Conservation (phyloP, 2,113 vertebrate species). For the Mormyrus lacerda region DNA sequence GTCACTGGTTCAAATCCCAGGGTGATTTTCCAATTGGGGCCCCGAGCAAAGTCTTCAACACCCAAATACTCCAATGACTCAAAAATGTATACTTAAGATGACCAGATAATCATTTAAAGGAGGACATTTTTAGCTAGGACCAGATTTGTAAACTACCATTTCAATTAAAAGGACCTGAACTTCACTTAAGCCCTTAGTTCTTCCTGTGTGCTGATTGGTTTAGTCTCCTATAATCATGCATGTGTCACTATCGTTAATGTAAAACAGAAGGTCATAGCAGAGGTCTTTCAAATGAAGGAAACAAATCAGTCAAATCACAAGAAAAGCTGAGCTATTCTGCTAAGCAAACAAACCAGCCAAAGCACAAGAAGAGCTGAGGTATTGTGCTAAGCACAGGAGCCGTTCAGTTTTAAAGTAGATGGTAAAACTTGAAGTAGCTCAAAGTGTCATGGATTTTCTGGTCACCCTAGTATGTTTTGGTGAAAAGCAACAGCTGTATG, state of each 20-base stretch:
- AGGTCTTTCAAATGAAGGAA: not conserved
- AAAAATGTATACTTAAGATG: not conserved
- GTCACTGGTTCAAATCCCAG: not conserved
- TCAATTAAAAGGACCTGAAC: not conserved
- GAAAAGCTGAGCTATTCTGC: not conserved
- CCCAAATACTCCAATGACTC: not conserved
- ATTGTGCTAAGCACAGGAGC: not conserved
- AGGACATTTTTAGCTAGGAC: not conserved
- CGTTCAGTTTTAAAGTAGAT: not conserved
- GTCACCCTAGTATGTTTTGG: not conserved
- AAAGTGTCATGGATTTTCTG: not conserved
- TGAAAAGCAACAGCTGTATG: not conserved
- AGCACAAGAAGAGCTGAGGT: not conserved
- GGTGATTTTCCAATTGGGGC: not conserved
- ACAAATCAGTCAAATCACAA: not conserved
- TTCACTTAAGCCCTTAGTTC: not conserved
- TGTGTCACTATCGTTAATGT: not conserved
- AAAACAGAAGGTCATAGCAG: too few relatives aligned
- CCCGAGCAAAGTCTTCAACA: not conserved
- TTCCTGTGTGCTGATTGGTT: not conserved
- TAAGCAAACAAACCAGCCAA: not conserved
- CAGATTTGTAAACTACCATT: not conserved
- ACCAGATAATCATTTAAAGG: not conserved
- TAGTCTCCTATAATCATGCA: not conserved
- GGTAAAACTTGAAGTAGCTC: not conserved